Evolutionary conservation across 2,888 invertebrate species (phyloP).

Genomic region (Heliconius erato): DNA sequence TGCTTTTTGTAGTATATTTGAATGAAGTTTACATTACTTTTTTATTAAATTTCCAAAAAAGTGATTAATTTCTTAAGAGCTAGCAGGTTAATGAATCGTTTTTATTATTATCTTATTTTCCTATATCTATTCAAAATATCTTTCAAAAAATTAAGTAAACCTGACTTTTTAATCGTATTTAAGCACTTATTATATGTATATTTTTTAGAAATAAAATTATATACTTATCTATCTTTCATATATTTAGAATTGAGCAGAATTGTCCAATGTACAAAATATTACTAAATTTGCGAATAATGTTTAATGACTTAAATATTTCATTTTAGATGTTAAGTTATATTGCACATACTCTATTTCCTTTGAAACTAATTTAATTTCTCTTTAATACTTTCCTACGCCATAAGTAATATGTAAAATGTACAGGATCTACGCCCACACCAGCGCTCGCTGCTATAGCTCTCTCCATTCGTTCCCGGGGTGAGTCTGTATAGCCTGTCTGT

Average conservation of each 20-base stretch:
- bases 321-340: no score
- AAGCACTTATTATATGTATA: no score
- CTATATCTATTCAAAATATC: no score
- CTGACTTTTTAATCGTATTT: no score
- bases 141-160: no score
- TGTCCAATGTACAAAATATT: no score
- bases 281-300: no score
- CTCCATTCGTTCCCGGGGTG: constrained; percentile 79
- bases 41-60: background rate
- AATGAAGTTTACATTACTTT: constrained; percentile 3
- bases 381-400: background rate
- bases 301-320: no score
- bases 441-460: constrained; percentile 77
- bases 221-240: no score
- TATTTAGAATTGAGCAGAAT: no score
- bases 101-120: background rate
- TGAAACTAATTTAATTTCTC: background rate
- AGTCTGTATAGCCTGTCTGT: constrained; percentile 58
- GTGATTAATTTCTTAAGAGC: background rate
- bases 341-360: background rate
- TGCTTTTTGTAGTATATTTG: constrained; percentile 48
- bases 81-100: background rate
- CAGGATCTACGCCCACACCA: constrained; percentile 57
- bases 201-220: no score
- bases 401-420: constrained; percentile 20